A percentile compares a stretch with the other conserved stretches of the same genome.
These are phyloP conservation scores for Cisticola juncidis DNA, from an alignment of 2,113 vertebrate species.

Conservation along the genomic window DNA sequence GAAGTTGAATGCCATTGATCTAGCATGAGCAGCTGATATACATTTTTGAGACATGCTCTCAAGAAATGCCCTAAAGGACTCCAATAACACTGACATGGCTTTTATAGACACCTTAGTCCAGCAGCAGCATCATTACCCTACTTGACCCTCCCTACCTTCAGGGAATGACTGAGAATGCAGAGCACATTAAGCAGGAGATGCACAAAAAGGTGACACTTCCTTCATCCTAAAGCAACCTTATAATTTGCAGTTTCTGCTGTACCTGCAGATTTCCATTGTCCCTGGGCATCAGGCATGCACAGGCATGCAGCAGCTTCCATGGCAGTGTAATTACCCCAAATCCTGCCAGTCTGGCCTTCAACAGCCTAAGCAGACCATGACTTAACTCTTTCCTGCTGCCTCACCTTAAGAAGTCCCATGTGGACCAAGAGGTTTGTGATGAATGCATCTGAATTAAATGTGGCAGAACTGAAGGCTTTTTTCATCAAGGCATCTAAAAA, in stretches of 20 bases:
- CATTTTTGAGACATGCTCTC: neutral
- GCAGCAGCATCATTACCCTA: neutral
- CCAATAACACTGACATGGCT: neutral
- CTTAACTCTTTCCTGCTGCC: constrained; percentile 7
- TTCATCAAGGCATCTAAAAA: constrained; percentile 85
- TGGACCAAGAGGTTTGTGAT: constrained; percentile 87
- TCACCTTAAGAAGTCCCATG: constrained; percentile 93
- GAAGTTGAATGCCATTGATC: neutral
- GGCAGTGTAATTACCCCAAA: constrained; percentile 32
- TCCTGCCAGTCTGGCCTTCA: neutral
- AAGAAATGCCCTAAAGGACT: neutral
- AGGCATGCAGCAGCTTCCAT: constrained; percentile 16
- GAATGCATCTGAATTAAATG: constrained; percentile 85
- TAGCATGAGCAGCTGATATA: neutral
- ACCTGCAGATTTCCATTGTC: constrained; percentile 11
- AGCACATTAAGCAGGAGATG: neutral
- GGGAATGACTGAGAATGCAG: neutral
- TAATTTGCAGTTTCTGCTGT: neutral
- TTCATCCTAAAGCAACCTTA: neutral
- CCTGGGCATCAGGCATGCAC: constrained; percentile 3
- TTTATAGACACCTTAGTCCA: neutral
- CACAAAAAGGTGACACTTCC: neutral
- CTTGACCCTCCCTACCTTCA: neutral
- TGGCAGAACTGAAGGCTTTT: constrained; percentile 83
- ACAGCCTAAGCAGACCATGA: neutral